These are phyloP conservation scores for Stichopus chloronotus DNA, from an alignment of 35 echinoderm and acorn worm species.

Conservation along the genomic window DNA sequence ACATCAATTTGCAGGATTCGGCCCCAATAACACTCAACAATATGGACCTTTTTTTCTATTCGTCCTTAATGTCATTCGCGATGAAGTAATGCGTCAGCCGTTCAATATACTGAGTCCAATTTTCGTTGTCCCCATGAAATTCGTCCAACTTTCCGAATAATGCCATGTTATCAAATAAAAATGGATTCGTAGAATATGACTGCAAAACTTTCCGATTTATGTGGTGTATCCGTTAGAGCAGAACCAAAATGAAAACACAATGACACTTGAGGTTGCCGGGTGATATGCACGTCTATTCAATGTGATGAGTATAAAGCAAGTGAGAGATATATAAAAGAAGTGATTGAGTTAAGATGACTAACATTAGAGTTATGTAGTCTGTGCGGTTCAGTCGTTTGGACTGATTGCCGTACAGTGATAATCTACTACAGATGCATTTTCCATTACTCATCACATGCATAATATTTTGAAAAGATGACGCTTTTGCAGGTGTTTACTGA, in stretches of 20 bases:
- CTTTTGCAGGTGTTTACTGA: too few relatives aligned
- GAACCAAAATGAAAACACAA: not conserved
- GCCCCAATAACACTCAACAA: slow-evolving; percentile 51
- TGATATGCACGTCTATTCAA: not conserved
- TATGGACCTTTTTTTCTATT: slow-evolving; percentile 30
- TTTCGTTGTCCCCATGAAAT: slow-evolving; percentile 34
- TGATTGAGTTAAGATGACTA: too few relatives aligned
- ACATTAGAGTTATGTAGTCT: not conserved
- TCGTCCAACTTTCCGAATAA: slow-evolving; percentile 43
- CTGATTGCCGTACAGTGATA: too few relatives aligned
- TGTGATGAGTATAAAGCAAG: not conserved
- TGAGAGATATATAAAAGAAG: not conserved
- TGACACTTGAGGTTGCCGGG: too few relatives aligned
- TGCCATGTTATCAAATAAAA: slow-evolving; percentile 15
- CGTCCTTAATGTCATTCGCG: slow-evolving; percentile 55
- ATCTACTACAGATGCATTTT: too few relatives aligned
- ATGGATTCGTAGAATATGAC: not conserved
- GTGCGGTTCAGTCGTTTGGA: not conserved
- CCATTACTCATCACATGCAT: too few relatives aligned
- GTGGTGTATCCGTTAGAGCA: not conserved
- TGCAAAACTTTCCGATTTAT: not conserved
- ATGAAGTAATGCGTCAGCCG: slow-evolving; percentile 65
- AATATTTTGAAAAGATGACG: too few relatives aligned
- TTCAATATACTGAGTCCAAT: slow-evolving; percentile 42
- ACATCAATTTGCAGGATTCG: slow-evolving; percentile 43